These are phyloP conservation scores for Bombyx mandarina DNA, from an alignment of 1,140 invertebrate genomes.

Conservation along the genomic window DNA sequence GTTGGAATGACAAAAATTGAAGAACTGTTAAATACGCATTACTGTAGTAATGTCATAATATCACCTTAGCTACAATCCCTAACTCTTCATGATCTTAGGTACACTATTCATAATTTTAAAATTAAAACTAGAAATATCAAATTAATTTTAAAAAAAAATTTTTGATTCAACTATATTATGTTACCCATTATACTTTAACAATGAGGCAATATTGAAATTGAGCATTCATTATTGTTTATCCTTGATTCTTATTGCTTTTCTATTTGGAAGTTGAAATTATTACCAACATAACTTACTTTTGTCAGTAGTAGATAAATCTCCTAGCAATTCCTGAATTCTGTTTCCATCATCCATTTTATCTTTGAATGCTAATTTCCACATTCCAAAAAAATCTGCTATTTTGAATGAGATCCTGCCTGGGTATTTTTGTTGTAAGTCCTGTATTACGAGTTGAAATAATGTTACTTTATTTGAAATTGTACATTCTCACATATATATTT, in stretches of 20 bases:
- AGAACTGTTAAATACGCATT: too few relatives aligned
- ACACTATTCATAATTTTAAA: too few relatives aligned
- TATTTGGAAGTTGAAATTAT: slow-evolving; percentile 33
- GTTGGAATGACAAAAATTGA: too few relatives aligned
- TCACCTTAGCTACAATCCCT: too few relatives aligned
- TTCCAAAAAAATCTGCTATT: slow-evolving; percentile 69
- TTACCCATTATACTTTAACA: too few relatives aligned
- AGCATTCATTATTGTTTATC: too few relatives aligned
- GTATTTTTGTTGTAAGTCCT: slow-evolving; percentile 43
- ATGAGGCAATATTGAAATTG: too few relatives aligned
- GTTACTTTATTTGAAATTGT: not conserved
- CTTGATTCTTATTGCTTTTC: slow-evolving; percentile 10
- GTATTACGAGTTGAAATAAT: slow-evolving; percentile 12
- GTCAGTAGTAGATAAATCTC: slow-evolving; percentile 47
- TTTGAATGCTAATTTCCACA: slow-evolving; percentile 71
- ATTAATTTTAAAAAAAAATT: too few relatives aligned
- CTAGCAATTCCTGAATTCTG: slow-evolving; percentile 61
- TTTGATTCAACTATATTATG: too few relatives aligned
- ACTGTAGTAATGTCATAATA: too few relatives aligned
- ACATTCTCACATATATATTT: not conserved
- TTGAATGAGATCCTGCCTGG: slow-evolving; percentile 40
- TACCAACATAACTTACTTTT: slow-evolving; percentile 30
- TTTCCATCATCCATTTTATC: slow-evolving; percentile 73
- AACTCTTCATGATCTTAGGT: too few relatives aligned
- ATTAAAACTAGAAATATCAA: too few relatives aligned